phyloP scores from a whole-genome alignment of 1,140 invertebrate species.

The Thaumatotibia leucotreta region DNA sequence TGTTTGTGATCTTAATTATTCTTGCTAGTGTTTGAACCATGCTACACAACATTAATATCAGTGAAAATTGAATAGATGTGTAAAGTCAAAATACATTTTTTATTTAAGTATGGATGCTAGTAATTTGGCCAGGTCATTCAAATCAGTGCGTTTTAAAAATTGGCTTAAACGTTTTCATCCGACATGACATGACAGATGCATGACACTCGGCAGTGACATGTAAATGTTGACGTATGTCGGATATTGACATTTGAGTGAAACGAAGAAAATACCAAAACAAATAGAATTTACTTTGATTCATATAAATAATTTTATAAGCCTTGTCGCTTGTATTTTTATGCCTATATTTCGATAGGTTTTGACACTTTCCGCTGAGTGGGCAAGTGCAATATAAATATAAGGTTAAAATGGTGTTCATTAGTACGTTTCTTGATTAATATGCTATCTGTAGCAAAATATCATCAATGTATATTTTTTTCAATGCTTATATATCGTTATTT shows the following conservation, averaged over 20 bases:
- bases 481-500: neutral
- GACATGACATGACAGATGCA: neutral
- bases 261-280: no score
- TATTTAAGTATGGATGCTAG: neutral
- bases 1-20: neutral
- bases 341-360: neutral
- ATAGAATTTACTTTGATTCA: no score
- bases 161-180: neutral
- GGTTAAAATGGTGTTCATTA: neutral
- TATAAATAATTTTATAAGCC: no score
- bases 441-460: neutral
- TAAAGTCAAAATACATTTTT: slow-evolving; percentile 17
- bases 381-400: neutral
- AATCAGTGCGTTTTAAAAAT: neutral
- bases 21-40: neutral
- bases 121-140: neutral
- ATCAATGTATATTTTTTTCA: neutral
- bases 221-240: no score
- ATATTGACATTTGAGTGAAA: no score
- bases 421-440: slow-evolving; percentile 2
- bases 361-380: neutral
- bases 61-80: no score
- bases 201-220: neutral
- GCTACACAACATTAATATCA: neutral
- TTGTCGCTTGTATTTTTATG: no score